Conservation (phyloP, 2,888 invertebrate genomes). For the Orchestes rusci region DNA sequence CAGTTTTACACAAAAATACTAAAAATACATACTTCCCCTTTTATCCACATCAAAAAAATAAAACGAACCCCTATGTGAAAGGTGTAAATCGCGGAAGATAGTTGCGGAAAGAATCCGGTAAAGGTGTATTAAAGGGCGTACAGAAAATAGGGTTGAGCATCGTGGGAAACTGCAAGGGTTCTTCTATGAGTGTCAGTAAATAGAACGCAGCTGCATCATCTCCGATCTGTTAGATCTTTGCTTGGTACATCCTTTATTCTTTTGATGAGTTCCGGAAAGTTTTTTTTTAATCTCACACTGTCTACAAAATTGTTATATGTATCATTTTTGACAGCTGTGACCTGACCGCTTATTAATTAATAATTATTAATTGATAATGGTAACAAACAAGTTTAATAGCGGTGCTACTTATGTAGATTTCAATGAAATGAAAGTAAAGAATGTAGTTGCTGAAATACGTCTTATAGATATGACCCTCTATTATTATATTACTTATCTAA, state of each 20-base stretch:
- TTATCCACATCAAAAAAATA: conserved; percentile 12
- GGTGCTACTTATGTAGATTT: no score
- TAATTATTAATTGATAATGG: no score
- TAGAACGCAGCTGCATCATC: conserved; percentile 19
- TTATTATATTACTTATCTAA: no score
- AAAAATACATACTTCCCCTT: conserved; percentile 20
- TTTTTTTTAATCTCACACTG: no score
- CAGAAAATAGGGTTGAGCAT: conserved; percentile 20
- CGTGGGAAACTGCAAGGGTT: conserved; percentile 27
- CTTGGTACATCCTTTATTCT: conserved; percentile 13
- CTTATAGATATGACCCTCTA: no score
- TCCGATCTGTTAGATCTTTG: conserved; percentile 19
- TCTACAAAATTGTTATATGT: no score
- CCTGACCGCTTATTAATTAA: no score
- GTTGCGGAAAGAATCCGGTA: conserved; percentile 42
- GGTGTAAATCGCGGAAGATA: conserved; percentile 41
- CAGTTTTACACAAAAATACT: conserved; percentile 8
- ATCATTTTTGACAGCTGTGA: no score
- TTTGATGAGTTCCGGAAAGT: no score
- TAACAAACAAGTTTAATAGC: no score
- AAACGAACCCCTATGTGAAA: conserved; percentile 25
- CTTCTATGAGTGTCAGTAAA: conserved; percentile 13
- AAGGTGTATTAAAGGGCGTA: conserved; percentile 26
- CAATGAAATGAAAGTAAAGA: no score
- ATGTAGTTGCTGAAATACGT: no score